A percentile compares a stretch with the other conserved stretches of the same genome.
Conservation (phyloP, 2,888 invertebrate genomes). For the Labia minor region DNA sequence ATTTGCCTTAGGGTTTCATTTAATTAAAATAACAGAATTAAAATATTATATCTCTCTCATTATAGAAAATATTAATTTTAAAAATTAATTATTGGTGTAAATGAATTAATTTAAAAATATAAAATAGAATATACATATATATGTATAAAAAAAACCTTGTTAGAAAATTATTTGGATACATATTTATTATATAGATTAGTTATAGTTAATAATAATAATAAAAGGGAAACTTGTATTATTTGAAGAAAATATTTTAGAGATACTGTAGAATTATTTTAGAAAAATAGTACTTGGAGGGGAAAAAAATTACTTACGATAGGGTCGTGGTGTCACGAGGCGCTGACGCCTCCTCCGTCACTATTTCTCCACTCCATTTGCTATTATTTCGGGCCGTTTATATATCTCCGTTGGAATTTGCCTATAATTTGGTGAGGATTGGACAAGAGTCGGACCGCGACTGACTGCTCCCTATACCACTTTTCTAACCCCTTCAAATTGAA, state of each 20-base stretch:
- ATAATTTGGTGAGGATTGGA: not conserved
- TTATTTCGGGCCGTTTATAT: not conserved
- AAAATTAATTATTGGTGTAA: too few species aligned
- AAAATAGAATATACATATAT: too few species aligned
- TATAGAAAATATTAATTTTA: too few species aligned
- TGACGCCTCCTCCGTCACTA: not conserved
- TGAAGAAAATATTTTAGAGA: too few species aligned
- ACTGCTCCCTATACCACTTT: not conserved
- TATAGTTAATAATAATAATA: not conserved
- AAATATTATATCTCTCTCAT: too few species aligned
- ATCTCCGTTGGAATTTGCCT: not conserved
- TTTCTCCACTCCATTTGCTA: not conserved
- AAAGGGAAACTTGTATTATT: too few species aligned
- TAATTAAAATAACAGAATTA: too few species aligned
- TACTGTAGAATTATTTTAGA: too few species aligned
- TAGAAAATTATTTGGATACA: too few species aligned
- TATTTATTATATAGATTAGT: not conserved
- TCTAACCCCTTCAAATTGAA: not conserved
- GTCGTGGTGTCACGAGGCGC: not conserved
- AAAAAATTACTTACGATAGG: too few species aligned
- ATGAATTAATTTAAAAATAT: not conserved
- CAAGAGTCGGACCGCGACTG: conserved; percentile 1
- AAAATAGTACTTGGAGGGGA: not conserved
- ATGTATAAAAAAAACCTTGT: too few species aligned
- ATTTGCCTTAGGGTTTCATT: too few species aligned